Conservation (phyloP, 2,113 vertebrate genomes). For the Nothoprocta pentlandii region DNA sequence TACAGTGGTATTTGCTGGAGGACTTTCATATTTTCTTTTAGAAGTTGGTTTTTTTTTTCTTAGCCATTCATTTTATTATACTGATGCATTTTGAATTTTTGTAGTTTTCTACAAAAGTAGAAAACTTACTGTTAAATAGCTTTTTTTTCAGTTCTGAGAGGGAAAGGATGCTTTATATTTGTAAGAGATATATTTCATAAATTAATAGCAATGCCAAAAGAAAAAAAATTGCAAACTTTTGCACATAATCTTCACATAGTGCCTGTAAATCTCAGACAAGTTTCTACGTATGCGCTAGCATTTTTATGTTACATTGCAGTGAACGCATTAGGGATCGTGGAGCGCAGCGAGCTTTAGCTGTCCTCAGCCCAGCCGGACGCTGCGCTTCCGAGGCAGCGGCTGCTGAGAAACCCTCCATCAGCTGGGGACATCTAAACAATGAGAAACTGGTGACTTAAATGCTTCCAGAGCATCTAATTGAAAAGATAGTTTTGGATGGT, state of each 20-base stretch:
- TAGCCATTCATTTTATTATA: slow-evolving; percentile 47
- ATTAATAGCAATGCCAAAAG: slow-evolving; percentile 64
- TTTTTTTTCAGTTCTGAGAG: slow-evolving; percentile 45
- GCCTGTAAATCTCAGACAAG: slow-evolving; percentile 72
- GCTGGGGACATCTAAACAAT: neutral
- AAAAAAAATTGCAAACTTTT: slow-evolving; percentile 74
- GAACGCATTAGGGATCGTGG: slow-evolving; percentile 26
- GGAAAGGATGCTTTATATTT: slow-evolving; percentile 80
- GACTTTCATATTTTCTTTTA: slow-evolving; percentile 44
- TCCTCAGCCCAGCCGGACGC: neutral
- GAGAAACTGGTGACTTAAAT: neutral
- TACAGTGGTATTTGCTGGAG: slow-evolving; percentile 43
- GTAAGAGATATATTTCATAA: slow-evolving; percentile 76
- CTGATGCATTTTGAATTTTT: slow-evolving; percentile 36
- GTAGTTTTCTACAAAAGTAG: slow-evolving; percentile 33
- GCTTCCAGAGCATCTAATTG: slow-evolving; percentile 8
- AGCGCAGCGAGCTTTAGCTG: slow-evolving; percentile 18
- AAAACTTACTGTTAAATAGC: too few species aligned
- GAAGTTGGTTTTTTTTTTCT: neutral
- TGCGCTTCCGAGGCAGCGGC: neutral
- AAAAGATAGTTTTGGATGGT: slow-evolving; percentile 21
- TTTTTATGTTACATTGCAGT: slow-evolving; percentile 12
- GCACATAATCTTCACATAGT: slow-evolving; percentile 78
- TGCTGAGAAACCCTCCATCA: neutral
- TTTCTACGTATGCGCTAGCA: neutral